These are phyloP conservation scores for Catalaphyllia jardinei DNA, from an alignment of 64 coral and sea anemone species.

Conservation along the genomic window DNA sequence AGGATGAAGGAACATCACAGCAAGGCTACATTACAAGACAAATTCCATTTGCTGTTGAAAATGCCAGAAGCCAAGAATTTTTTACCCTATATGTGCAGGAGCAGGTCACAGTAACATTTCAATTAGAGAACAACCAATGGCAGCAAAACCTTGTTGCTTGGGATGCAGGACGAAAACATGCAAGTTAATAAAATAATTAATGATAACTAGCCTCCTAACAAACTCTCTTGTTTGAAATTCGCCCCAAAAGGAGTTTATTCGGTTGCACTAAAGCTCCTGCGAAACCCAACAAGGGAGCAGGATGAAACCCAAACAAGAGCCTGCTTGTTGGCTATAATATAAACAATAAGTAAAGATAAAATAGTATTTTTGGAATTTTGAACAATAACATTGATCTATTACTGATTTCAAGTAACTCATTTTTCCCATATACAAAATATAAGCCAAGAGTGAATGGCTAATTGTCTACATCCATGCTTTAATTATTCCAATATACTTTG, in stretches of 20 bases:
- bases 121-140: not conserved
- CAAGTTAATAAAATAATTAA: not conserved
- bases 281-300: too few relatives aligned
- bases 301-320: too few relatives aligned
- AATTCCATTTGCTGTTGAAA: not conserved
- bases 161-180: not conserved
- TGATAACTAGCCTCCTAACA: not conserved
- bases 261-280: too few relatives aligned
- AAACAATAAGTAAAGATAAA: too few relatives aligned
- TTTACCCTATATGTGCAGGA: not conserved
- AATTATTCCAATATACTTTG: too few relatives aligned
- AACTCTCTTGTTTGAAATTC: not conserved
- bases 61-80: not conserved
- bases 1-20: not conserved
- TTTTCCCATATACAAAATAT: too few relatives aligned
- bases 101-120: not conserved
- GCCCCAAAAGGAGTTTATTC: not conserved
- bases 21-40: not conserved
- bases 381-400: too few relatives aligned
- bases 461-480: too few relatives aligned
- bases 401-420: too few relatives aligned
- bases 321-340: too few relatives aligned
- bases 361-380: too few relatives aligned
- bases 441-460: too few relatives aligned
- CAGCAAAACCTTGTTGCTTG: not conserved